Evolutionary conservation across 2,113 vertebrate species (phyloP).

Genomic region (Hucho hucho): DNA sequence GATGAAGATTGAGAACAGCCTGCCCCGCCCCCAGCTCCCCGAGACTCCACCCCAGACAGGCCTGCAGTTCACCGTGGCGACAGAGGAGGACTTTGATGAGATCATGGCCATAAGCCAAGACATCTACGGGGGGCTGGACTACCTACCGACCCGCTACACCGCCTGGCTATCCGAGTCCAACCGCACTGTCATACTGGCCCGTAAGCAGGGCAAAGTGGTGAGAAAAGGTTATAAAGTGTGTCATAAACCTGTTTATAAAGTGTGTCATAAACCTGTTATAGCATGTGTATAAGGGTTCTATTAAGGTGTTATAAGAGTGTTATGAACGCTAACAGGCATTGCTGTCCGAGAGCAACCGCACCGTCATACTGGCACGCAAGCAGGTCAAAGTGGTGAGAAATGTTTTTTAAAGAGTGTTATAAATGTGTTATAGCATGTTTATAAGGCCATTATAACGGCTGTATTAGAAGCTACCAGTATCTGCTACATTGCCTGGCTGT

Average conservation of each 20-base stretch:
- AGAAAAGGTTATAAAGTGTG: constrained; percentile 25
- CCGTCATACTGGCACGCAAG: neutral
- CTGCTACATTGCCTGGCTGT: too few species aligned
- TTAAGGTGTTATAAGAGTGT: neutral
- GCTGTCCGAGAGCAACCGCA: too few species aligned
- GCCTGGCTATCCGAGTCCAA: constrained; percentile 75
- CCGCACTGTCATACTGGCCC: constrained; percentile 75
- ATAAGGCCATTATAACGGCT: neutral
- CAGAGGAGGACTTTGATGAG: constrained; percentile 80
- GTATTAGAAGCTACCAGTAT: constrained; percentile 46
- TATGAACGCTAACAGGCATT: neutral
- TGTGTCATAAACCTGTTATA: neutral
- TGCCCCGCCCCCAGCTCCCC: constrained; percentile 70
- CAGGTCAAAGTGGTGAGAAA: neutral
- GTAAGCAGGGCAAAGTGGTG: constrained; percentile 77
- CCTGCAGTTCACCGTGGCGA: constrained; percentile 78
- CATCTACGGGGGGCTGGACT: constrained; percentile 78
- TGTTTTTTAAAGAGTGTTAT: neutral
- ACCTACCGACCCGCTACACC: constrained; percentile 77
- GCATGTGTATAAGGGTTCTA: neutral
- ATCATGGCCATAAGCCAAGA: constrained; percentile 79
- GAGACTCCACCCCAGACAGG: constrained; percentile 71
- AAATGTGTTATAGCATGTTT: neutral
- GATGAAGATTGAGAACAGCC: constrained; percentile 80
- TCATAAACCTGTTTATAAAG: neutral